These are phyloP conservation scores for Enteromius viviparus DNA, from an alignment of 2,797 vertebrate genomes.

Conservation along the genomic window DNA sequence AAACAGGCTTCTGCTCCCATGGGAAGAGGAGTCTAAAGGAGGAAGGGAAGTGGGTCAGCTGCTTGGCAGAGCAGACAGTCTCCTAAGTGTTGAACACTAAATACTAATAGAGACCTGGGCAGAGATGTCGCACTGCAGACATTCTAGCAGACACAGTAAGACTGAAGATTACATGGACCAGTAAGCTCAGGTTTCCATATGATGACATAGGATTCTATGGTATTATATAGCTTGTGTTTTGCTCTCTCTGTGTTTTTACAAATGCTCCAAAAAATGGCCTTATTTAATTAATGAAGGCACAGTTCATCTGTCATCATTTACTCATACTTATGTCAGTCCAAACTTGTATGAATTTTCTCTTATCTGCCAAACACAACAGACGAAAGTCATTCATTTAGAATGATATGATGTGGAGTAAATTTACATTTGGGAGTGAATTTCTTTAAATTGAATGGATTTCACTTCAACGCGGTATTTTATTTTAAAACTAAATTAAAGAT, in stretches of 20 bases:
- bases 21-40: constrained; percentile 15
- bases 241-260: not conserved
- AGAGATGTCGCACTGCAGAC: constrained; percentile 58
- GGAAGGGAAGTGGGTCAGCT: constrained; percentile 68
- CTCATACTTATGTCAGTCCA: not conserved
- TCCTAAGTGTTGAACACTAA: constrained; percentile 59
- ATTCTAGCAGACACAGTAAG: constrained; percentile 65
- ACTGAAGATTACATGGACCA: constrained; percentile 72
- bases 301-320: not conserved
- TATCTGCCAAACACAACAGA: not conserved
- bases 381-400: not conserved
- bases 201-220: not conserved
- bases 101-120: constrained; percentile 52
- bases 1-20: constrained; percentile 13
- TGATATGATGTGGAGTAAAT: not conserved
- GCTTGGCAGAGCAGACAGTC: constrained; percentile 56
- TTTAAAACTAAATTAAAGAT: not conserved
- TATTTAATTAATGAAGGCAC: not conserved
- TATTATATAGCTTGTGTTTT: not conserved
- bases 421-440: not conserved
- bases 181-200: constrained; percentile 63
- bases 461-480: not conserved
- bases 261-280: not conserved
- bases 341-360: not conserved
- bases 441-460: not conserved